Evolutionary conservation across 2,797 vertebrate species (phyloP), one percentile per base, ranked within the genome.

Genomic region (Fringilla coelebs): DNA sequence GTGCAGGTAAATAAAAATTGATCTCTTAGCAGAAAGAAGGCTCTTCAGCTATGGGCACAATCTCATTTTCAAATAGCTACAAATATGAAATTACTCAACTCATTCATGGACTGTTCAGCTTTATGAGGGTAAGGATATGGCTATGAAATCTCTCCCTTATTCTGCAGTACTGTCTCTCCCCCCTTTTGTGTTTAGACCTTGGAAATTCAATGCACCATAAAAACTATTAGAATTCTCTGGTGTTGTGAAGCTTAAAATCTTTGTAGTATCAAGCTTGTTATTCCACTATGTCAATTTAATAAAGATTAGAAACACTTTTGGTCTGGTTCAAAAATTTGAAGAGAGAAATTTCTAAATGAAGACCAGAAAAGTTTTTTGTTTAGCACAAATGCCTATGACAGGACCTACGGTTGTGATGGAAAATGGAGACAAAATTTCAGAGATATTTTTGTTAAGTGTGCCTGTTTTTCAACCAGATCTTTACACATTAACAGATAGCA

Each of bases 201-300:
- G 88, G 76, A 91, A 96, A 93, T 90, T 85, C 90, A 95, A 88
- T 79, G 86, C 88, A 93, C 88, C 90, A 79, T 95, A 86, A 94
- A 89, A 96, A 70, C 36, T 52, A 60, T 66, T 55, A 88, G 43
- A 94, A 66, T 86, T 66, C 81, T 76, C 63, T 83, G 58, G 74
- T 2, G 5, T 85, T 76, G 26, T 90, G 91, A 88, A 87, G 86
- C 91, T 73, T 88, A 92, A 94, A 74, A 43, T 81, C 51, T 79
- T 75, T 22, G 62, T 34, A 62, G 17, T 70, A 66, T 78, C 66
- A 81, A 86, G 66, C 67, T 88, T 58, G n/a, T 90, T 91, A 46
- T 83, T 80, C 29, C 2, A 1, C 93, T 77, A 68, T 21, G 29
- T 84, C 66, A 57, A 2, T 89, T 88, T 91, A 89, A 83, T 86